These are phyloP conservation scores for Diuraphis noxia DNA, from an alignment of 1,140 invertebrate genomes.

Conservation along the genomic window DNA sequence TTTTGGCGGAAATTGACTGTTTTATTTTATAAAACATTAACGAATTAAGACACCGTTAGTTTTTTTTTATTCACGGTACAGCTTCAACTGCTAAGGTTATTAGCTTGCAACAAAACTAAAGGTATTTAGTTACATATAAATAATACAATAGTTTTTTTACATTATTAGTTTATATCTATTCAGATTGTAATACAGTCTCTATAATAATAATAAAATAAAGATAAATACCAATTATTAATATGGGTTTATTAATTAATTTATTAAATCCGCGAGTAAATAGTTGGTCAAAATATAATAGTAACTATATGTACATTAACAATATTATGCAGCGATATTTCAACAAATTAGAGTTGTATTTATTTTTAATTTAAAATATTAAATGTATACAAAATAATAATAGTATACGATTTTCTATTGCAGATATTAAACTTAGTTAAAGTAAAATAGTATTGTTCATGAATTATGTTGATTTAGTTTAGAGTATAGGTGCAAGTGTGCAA, in stretches of 20 bases:
- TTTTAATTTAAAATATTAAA: not conserved
- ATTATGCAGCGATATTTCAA: not conserved
- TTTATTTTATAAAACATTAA: not conserved
- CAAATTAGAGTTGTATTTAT: not conserved
- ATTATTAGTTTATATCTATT: no score
- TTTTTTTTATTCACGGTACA: no score
- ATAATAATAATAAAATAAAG: no score
- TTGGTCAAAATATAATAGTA: not conserved
- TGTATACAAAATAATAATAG: not conserved
- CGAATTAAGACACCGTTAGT: not conserved
- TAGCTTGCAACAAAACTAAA: no score
- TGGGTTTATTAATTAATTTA: not conserved
- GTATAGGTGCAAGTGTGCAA: not conserved
- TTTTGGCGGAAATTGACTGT: not conserved
- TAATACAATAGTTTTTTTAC: no score
- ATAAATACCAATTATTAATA: not conserved
- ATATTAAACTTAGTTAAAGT: not conserved
- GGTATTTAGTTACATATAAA: no score
- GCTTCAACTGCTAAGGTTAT: no score
- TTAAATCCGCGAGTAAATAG: not conserved
- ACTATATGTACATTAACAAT: not conserved
- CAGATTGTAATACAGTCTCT: not conserved
- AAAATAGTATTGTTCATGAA: not conserved
- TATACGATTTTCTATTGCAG: not conserved
- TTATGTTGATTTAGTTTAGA: not conserved